Evolutionary conservation across 2,113 vertebrate genomes (phyloP), one percentile per base, ranked within the genome.

Genomic region (Thunnus thynnus): DNA sequence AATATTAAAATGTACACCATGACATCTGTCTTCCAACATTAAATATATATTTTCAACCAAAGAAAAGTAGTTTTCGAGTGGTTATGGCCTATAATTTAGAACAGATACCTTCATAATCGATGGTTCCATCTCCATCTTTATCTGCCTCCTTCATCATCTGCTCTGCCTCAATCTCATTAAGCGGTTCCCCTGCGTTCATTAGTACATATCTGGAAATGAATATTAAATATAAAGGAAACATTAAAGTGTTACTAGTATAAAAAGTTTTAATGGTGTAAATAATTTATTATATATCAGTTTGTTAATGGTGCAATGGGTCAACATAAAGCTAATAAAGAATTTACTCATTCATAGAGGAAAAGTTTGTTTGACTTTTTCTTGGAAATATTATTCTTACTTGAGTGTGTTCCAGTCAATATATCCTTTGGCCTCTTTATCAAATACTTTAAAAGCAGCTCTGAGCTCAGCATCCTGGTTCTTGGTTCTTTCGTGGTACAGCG

Each of bases 101-200:
- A 32, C 8, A 50, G 20, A 51, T 86, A 94, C 94, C 91, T 89
- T 96, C 86, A 10, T 93, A 93, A 84, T 91, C 90, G 6, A 90
- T 94, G 65, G 93, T 94, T 85, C 93, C 83, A 4, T 93, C 92
- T 14, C 95, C 80, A 0, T 95, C 93, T 84, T 93, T 91, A 75
- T 94, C 90, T 0, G 93, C 94, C 78, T 95, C 93, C 80, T 94
- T 95, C 93, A 94, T 95, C 92, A 94, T 95, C 83, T 93, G 86
- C 75, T 95, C 93, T 0, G 93, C 93, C 72, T 96, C 93, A 0
- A 84, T 78, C 58, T 94, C 89, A 1, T 88, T 90, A 3, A 94
- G 90, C 13, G 94, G 93, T 58, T 95, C 90, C 0, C 93, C 93
- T 0, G 89, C 91, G 0, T 92, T 95, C 91, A 62, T 93, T 67